Evolutionary conservation across 2,113 vertebrate genomes (phyloP).

Genomic region (Heterocephalus glaber): DNA sequence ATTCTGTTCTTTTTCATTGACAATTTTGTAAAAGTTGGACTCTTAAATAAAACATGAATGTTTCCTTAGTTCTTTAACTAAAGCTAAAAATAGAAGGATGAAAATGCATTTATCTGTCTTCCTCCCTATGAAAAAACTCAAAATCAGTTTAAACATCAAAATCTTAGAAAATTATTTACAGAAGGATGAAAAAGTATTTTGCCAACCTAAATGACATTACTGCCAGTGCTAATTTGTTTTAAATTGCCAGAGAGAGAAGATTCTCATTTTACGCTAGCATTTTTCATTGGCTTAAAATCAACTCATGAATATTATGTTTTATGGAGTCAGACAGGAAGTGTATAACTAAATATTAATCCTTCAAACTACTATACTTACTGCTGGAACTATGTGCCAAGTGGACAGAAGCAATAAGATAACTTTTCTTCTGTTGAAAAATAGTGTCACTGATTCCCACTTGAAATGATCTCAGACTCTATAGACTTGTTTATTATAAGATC

Average conservation of each 20-base stretch:
- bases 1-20: slow-evolving; percentile 76
- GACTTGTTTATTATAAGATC: neutral
- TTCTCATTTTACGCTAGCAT: slow-evolving; percentile 75
- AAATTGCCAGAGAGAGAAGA: slow-evolving; percentile 81
- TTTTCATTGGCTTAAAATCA: slow-evolving; percentile 78
- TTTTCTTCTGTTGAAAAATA: slow-evolving; percentile 47
- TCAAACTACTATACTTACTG: slow-evolving; percentile 73
- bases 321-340: slow-evolving; percentile 75
- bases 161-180: slow-evolving; percentile 79
- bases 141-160: slow-evolving; percentile 85
- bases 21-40: slow-evolving; percentile 72
- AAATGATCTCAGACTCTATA: neutral
- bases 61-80: slow-evolving; percentile 64
- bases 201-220: slow-evolving; percentile 82
- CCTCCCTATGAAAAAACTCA: slow-evolving; percentile 59
- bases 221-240: slow-evolving; percentile 85
- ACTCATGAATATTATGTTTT: slow-evolving; percentile 80
- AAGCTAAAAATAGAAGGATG: slow-evolving; percentile 72
- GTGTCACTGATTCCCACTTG: neutral
- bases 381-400: slow-evolving; percentile 55
- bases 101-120: slow-evolving; percentile 63
- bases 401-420: slow-evolving; percentile 49
- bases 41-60: slow-evolving; percentile 80
- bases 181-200: slow-evolving; percentile 77
- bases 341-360: slow-evolving; percentile 83